A percentile compares a stretch with the other conserved stretches of the same genome.
phyloP scores from a whole-genome alignment of 2,113 vertebrate genomes.

The Lontra canadensis region DNA sequence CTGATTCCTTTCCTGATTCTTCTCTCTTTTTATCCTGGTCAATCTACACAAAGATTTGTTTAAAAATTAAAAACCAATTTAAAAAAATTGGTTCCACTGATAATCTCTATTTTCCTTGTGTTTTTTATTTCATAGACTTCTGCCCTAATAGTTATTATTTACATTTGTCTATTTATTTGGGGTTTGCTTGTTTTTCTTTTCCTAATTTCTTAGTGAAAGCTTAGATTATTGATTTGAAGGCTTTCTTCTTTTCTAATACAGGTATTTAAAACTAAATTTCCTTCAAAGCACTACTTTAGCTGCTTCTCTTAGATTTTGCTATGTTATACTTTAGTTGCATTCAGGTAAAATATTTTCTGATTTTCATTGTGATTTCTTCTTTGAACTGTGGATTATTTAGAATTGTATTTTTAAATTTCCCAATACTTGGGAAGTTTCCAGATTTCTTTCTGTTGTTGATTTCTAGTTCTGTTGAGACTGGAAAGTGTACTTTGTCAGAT shows the following conservation, averaged over 20 bases:
- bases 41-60: not conserved
- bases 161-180: not conserved
- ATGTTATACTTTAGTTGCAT: not conserved
- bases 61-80: not conserved
- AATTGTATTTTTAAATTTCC: not conserved
- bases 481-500: not conserved
- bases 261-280: not conserved
- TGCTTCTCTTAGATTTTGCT: not conserved
- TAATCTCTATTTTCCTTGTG: not conserved
- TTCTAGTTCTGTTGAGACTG: not conserved
- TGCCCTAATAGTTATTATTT: not conserved
- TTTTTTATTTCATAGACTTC: not conserved
- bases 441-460: not conserved
- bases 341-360: slow-evolving; percentile 11
- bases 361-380: not conserved
- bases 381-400: not conserved
- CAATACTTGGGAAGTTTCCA: not conserved
- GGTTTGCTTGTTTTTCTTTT: not conserved
- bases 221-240: not conserved
- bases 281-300: not conserved
- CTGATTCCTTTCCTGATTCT: not conserved
- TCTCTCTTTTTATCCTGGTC: not conserved
- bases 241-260: not conserved
- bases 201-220: not conserved
- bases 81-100: not conserved